A percentile compares a stretch with the other conserved stretches of the same genome.
These are phyloP conservation scores for Cataglyphis hispanica DNA, from an alignment of 1,140 invertebrate species.

Conservation along the genomic window DNA sequence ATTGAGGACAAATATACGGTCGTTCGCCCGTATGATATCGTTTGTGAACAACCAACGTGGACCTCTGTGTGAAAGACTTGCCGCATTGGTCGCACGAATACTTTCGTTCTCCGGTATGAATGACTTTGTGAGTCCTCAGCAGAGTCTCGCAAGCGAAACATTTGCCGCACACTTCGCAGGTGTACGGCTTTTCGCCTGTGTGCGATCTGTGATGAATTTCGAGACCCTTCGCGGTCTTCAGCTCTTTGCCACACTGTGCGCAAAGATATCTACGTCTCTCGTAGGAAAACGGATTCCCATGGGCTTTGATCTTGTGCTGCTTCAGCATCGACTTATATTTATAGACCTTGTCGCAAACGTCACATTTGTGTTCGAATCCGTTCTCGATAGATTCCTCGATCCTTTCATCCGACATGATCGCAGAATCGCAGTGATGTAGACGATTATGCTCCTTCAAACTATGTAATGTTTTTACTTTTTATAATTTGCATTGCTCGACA, in stretches of 20 bases:
- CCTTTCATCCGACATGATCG: slow-evolving; percentile 37
- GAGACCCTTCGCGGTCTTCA: slow-evolving; percentile 72
- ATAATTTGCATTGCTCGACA: not conserved
- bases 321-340: slow-evolving; percentile 71
- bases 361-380: slow-evolving; percentile 74
- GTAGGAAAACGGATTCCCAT: slow-evolving; percentile 56
- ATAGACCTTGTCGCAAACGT: slow-evolving; percentile 73
- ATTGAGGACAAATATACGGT: slow-evolving; percentile 91
- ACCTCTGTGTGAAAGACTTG: slow-evolving; percentile 91
- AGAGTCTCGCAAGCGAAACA: slow-evolving; percentile 71
- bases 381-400: not conserved
- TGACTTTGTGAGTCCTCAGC: slow-evolving; percentile 84
- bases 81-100: slow-evolving; percentile 85
- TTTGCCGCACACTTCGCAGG: slow-evolving; percentile 72
- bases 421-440: slow-evolving; percentile 84
- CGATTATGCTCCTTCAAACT: slow-evolving; percentile 88
- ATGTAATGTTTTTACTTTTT: not conserved
- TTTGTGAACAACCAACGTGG: slow-evolving; percentile 92
- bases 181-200: slow-evolving; percentile 84
- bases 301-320: slow-evolving; percentile 67
- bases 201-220: slow-evolving; percentile 83
- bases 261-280: slow-evolving; percentile 72
- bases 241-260: slow-evolving; percentile 75
- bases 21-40: slow-evolving; percentile 92
- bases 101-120: slow-evolving; percentile 83